These are phyloP conservation scores for Meleagris gallopavo DNA, from an alignment of 2,113 vertebrate genomes.

Conservation along the genomic window DNA sequence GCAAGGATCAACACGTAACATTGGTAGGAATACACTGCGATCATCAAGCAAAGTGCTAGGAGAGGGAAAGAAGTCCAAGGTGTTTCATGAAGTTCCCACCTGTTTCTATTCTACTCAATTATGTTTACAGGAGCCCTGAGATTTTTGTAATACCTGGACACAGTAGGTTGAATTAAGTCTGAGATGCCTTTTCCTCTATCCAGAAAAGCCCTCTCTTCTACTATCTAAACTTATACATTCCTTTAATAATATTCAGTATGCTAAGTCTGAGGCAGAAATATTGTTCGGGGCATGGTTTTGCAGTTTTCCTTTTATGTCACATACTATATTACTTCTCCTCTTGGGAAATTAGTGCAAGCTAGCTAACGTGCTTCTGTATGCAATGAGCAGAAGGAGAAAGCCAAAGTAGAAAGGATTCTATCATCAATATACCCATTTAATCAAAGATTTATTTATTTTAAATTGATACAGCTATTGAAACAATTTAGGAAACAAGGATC, in stretches of 20 bases:
- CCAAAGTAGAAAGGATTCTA: conserved; percentile 47
- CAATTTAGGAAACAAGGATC: conserved; percentile 30
- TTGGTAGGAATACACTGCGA: not conserved
- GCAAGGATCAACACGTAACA: not conserved
- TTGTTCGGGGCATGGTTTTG: conserved; percentile 37
- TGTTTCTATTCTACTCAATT: not conserved
- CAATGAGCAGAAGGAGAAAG: conserved; percentile 63
- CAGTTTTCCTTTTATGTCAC: conserved; percentile 23
- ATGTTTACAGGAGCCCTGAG: not conserved
- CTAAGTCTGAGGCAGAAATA: conserved; percentile 51
- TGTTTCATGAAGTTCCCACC: not conserved
- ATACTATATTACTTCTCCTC: conserved; percentile 47
- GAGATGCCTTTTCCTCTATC: not conserved
- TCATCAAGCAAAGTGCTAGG: not conserved
- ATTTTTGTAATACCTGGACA: not conserved
- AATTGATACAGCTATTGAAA: conserved; percentile 53
- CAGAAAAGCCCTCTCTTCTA: not conserved
- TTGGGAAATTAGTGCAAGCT: conserved; percentile 73
- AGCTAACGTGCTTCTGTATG: conserved; percentile 23
- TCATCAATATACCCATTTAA: conserved; percentile 54
- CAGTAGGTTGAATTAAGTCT: not conserved
- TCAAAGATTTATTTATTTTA: conserved; percentile 71
- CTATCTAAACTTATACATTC: not conserved
- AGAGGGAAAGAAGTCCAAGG: not conserved
- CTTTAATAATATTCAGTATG: conserved; percentile 38